These are phyloP conservation scores for Abrostola triplasia DNA, from an alignment of 2,888 invertebrate genomes.

Conservation along the genomic window DNA sequence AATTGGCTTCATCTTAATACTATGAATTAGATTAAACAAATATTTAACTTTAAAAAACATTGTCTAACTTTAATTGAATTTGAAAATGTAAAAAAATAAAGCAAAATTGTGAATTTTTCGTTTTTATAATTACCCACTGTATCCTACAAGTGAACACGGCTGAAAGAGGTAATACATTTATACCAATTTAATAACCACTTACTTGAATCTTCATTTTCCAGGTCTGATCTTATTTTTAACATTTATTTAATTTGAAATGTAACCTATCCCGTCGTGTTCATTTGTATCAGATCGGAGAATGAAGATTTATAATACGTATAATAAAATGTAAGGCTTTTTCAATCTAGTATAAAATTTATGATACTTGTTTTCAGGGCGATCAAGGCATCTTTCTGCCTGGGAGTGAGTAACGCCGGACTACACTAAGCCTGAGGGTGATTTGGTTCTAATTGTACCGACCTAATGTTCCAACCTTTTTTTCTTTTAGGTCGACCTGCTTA, in stretches of 20 bases:
- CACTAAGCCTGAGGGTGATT: neutral
- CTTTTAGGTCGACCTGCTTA: slow-evolving; percentile 72
- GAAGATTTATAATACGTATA: slow-evolving; percentile 67
- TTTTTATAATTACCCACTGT: slow-evolving; percentile 24
- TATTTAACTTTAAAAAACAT: slow-evolving; percentile 5
- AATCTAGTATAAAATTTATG: neutral
- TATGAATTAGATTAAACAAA: neutral
- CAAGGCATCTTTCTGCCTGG: slow-evolving; percentile 54
- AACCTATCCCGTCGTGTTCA: slow-evolving; percentile 69
- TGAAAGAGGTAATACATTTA: slow-evolving; percentile 69
- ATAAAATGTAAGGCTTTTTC: neutral
- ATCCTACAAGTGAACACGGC: slow-evolving; percentile 77
- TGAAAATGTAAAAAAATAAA: slow-evolving; percentile 62
- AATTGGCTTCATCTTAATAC: too few species aligned
- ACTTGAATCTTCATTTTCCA: slow-evolving; percentile 76
- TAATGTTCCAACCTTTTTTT: slow-evolving; percentile 7
- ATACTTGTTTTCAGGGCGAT: slow-evolving; percentile 67
- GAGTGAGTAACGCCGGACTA: slow-evolving; percentile 53
- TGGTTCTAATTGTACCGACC: neutral
- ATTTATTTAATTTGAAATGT: neutral
- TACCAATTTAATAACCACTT: slow-evolving; percentile 23
- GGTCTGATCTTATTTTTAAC: slow-evolving; percentile 23
- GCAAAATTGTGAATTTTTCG: slow-evolving; percentile 55
- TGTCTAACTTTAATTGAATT: slow-evolving; percentile 21
- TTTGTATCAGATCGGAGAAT: slow-evolving; percentile 78